Conservation (phyloP, 2,113 vertebrate genomes). For the Gopherus flavomarginatus region DNA sequence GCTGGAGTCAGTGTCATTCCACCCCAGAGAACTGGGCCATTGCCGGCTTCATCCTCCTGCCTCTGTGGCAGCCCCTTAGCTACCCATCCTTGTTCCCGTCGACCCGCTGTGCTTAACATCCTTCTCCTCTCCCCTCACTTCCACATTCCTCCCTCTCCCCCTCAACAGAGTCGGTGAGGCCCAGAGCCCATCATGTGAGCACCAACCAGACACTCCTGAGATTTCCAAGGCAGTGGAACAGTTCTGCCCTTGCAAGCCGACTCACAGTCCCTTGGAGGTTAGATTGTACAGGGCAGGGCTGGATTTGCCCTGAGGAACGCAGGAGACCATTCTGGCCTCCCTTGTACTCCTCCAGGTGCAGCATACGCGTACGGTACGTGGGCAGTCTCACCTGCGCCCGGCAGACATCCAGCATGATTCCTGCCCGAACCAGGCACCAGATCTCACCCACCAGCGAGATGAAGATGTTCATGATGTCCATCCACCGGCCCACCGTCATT, state of each 20-base stretch:
- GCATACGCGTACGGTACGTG: fast-evolving
- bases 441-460: slow-evolving; percentile 89
- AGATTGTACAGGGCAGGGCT: not conserved
- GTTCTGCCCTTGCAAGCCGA: not conserved
- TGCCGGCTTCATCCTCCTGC: not conserved
- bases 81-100: not conserved
- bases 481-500: slow-evolving; percentile 90
- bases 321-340: not conserved
- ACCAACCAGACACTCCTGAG: too few species aligned
- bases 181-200: not conserved
- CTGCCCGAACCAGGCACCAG: slow-evolving; percentile 81
- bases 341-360: not conserved
- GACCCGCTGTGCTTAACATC: not conserved
- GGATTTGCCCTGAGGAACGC: not conserved
- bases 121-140: not conserved
- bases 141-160: not conserved
- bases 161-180: too few species aligned
- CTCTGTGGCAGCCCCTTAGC: too few species aligned
- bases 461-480: slow-evolving; percentile 86
- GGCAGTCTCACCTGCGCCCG: slow-evolving; percentile 78
- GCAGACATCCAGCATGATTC: slow-evolving; percentile 80
- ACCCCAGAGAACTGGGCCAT: not conserved
- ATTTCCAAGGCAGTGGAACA: too few species aligned
- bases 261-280: too few species aligned
- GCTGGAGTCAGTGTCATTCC: not conserved